Percentiles rank a stretch among this genome's conserved stretches.
Conservation (phyloP, 2,113 vertebrate genomes). For the Heterochromis multidens region DNA sequence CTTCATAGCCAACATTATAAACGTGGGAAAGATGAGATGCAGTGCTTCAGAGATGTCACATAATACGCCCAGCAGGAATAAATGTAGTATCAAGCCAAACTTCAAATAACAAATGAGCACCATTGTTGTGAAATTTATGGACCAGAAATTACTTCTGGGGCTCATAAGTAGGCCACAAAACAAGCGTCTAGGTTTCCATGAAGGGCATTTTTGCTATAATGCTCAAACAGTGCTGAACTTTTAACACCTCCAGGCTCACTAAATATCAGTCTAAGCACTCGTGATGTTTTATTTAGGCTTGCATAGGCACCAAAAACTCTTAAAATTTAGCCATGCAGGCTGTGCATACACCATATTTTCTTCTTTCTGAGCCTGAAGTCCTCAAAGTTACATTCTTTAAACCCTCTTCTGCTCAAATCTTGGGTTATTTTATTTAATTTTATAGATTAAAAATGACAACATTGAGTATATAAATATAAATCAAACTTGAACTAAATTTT, state of each 20-base stretch:
- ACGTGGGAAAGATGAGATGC: constrained; percentile 33
- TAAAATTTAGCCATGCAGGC: too few relatives aligned
- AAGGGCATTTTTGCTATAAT: not conserved
- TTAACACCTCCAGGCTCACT: not conserved
- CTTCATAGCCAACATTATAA: not conserved
- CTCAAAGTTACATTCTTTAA: not conserved
- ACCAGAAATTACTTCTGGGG: constrained; percentile 11
- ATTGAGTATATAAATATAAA: not conserved
- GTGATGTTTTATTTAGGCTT: too few relatives aligned
- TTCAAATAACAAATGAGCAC: not conserved
- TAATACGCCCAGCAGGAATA: constrained; percentile 31
- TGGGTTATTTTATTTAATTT: not conserved
- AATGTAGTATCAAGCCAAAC: constrained; percentile 6
- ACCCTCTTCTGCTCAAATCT: not conserved
- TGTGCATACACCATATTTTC: not conserved
- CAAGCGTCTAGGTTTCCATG: not conserved
- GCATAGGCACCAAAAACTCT: too few relatives aligned
- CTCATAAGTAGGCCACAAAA: constrained; percentile 23
- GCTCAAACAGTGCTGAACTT: not conserved
- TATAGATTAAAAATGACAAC: not conserved
- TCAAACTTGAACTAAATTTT: not conserved
- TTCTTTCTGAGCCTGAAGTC: not conserved
- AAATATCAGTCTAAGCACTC: not conserved
- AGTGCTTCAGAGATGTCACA: constrained; percentile 4
- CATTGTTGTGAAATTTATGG: constrained; percentile 19